Evolutionary conservation across 2,113 vertebrate species (phyloP).

Genomic region (Myotis lucifugus): DNA sequence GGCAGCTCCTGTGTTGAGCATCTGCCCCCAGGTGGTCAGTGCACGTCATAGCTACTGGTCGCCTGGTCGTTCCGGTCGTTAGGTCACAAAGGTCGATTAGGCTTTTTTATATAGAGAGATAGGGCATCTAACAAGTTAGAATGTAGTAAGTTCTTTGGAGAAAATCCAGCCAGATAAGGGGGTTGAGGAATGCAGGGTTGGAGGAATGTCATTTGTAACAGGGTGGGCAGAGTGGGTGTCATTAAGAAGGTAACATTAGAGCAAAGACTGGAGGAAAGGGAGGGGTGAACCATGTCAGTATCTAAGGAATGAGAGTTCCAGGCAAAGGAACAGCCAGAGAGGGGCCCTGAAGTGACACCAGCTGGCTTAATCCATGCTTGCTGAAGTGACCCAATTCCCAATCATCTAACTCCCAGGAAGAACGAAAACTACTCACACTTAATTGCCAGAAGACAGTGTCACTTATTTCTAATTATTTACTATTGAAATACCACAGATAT

Average conservation of each 20-base stretch:
- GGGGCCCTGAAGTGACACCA: too few species aligned
- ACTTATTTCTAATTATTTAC: constrained; percentile 21
- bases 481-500: background rate
- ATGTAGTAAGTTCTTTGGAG: background rate
- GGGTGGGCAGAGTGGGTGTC: background rate
- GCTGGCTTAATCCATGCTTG: background rate
- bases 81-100: too few species aligned
- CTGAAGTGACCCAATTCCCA: background rate
- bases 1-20: too few species aligned
- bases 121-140: background rate
- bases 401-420: background rate
- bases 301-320: background rate
- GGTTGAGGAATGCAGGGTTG: background rate
- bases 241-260: background rate
- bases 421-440: background rate
- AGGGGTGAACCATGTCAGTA: background rate
- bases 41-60: too few species aligned
- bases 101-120: background rate
- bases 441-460: background rate
- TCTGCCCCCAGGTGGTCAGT: too few species aligned
- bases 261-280: background rate
- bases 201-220: background rate
- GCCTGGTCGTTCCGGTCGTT: too few species aligned
- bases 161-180: background rate
- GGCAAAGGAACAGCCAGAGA: background rate